Evolutionary conservation across 92 coral and sea anemone genomes (phyloP), one percentile per base, ranked within the genome.

Genomic region (Blastomussa wellsi): DNA sequence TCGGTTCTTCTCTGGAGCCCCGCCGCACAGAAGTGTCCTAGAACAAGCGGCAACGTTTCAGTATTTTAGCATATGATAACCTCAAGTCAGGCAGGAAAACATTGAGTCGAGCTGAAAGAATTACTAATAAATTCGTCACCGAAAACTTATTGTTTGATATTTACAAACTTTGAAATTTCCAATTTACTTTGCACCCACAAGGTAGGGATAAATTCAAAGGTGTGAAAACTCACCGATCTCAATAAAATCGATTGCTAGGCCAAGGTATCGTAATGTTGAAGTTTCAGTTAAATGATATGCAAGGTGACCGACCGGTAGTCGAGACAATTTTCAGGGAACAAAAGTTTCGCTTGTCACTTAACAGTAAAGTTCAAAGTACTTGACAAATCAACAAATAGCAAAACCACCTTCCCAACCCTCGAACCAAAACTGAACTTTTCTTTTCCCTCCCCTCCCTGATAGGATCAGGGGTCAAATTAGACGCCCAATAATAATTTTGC

Each of bases 21-120:
- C 74, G 85, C 44, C 66, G 80, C 44, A 19, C 62, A 1, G 80
- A 74, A 29, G 81, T 57, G 71, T 59, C 87, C 87, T 83, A 42
- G 9, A 41, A 69, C 80, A 62, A 74, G 51, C 37, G 62, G 2
- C 41, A n/a, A 36, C 29, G 9, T 26, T 13, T 51, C 14, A 60
- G 35, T 62, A 62, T 26, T 62, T 62, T 62, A 57, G 22, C 8
- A n/a, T n/a, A n/a, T n/a, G n/a, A n/a, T n/a, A n/a, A n/a, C n/a
- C n/a, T n/a, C n/a, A 10, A 62, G 32, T 26, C 14, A 51, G 57
- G 22, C 14, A 14, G n/a, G 9, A 26, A 15, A 10, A 60, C 65
- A n/a, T n/a, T n/a, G 28, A 53, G 60, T 53, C 62, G 62, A n/a
- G 26, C 26, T 8, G 65, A 8, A 62, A 1, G 33, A 62, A 16